phyloP scores from a whole-genome alignment of 2,797 vertebrate species.

The Pipistrellus nathusii region DNA sequence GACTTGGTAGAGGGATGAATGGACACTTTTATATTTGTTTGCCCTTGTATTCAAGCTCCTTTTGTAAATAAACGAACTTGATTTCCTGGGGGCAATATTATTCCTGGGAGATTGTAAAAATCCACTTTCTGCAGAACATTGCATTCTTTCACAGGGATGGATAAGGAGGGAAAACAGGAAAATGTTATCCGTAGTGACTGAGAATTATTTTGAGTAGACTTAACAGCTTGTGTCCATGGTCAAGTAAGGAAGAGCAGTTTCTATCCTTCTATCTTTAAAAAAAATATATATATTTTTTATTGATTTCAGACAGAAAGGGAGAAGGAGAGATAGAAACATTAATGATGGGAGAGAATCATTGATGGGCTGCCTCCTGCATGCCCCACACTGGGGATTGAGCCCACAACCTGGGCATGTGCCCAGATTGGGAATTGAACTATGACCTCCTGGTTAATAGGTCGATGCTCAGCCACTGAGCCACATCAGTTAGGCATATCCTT shows the following conservation, averaged over 20 bases:
- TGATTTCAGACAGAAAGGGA: no score
- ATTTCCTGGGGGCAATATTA: neutral
- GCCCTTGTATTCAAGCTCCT: neutral
- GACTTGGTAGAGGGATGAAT: neutral
- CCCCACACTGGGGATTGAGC: no score
- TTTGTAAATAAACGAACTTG: slow-evolving; percentile 23
- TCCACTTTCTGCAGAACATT: neutral
- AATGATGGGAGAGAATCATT: no score
- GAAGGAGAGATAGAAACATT: no score
- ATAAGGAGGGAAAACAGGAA: neutral
- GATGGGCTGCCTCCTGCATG: no score
- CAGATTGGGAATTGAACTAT: no score
- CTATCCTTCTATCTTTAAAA: neutral
- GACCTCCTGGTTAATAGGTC: no score
- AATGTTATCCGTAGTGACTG: neutral
- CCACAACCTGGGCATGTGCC: no score
- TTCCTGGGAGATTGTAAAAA: neutral
- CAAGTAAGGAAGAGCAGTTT: neutral
- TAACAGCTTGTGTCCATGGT: neutral
- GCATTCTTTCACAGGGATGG: neutral
- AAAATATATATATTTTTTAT: no score
- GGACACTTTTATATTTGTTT: neutral
- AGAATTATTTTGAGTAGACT: neutral
- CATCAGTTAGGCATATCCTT: neutral
- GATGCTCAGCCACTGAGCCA: no score